phyloP scores from a whole-genome alignment of 2,113 vertebrate species.

The Shinisaurus crocodilurus region DNA sequence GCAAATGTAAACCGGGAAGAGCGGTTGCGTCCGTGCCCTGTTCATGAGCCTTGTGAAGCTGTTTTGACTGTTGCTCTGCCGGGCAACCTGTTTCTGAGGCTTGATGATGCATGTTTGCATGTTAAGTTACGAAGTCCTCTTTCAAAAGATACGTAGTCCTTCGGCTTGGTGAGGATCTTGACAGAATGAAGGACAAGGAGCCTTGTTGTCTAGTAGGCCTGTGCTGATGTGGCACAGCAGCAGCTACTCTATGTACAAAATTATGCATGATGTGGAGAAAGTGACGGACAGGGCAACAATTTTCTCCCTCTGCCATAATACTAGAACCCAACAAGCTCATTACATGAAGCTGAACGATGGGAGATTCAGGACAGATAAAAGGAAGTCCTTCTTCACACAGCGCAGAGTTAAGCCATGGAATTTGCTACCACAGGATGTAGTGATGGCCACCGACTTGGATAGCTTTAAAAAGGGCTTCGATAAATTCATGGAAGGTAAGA shows the following conservation, averaged over 20 bases:
- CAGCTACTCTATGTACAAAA: slow-evolving; percentile 46
- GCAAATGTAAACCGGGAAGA: neutral
- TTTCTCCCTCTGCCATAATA: no score
- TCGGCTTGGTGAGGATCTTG: neutral
- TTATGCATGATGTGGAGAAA: no score
- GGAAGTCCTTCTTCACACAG: no score
- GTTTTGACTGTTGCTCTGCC: slow-evolving; percentile 42
- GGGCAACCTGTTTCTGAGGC: slow-evolving; percentile 31
- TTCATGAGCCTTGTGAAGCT: neutral
- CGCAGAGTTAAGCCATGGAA: no score
- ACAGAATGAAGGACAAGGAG: slow-evolving; percentile 17
- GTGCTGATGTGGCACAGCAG: slow-evolving; percentile 23
- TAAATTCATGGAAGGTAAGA: no score
- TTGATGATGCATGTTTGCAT: neutral
- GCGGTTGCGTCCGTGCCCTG: neutral
- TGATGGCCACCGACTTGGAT: no score
- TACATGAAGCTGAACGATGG: no score
- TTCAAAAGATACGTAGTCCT: slow-evolving; percentile 45
- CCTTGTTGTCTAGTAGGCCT: neutral
- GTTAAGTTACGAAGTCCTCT: slow-evolving; percentile 46
- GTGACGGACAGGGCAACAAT: no score
- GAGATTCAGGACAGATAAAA: no score
- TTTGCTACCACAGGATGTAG: no score
- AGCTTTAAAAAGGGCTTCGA: no score
- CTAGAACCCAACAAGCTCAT: no score